Base-by-base conservation (phyloP, 1,140 invertebrate genomes). In the Trichomalopsis sarcophagae region DNA sequence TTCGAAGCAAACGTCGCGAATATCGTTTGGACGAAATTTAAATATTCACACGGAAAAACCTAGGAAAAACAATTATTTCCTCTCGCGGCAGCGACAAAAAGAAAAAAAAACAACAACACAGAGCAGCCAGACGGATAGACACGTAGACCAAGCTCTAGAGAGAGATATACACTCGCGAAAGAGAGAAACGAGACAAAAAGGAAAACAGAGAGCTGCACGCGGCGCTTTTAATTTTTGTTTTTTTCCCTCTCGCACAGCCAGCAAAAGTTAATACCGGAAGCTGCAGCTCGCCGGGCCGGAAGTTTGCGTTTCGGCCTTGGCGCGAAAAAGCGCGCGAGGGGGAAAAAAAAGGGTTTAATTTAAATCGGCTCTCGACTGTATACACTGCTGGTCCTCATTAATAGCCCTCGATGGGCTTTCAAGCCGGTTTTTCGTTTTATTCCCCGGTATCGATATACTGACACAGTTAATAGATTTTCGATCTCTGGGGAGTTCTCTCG, bases 191-290 rank as follows among this genome's bases (percentile, higher is more conserved):
- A 77, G 27, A 69, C 21, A 30, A 36, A 82, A 27, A 55, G 71
- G 13, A 82, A 82, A 82, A 40, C 69, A 55, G 14, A 17, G 44
- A 36, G 33, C 33, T 21, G 44, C 50, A 40, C 33, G 27, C 30
- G 40, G 33, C 27, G 74, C 47, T 77, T 83, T 77, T 55, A 23
- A 75, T 82, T 75, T 75, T 23, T 78, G 30, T 33, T 77, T 36
- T 36, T 36, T 30, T 0, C n/a, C 27, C 23, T 55, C 33, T 55
- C 50, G n/a, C 10, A 71, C 73, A 73, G 68, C 73, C 30, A 44
- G 75, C 55, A 78, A 77, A 77, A 84, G 14, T 78, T 78, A 84
- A 84, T 84, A 84, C 82, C 40, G 62, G 82, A 84, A 78, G 62
- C 62, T 69, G 68, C 23, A 11, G 79, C 69, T 73, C 75, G 62